Percentiles rank a stretch among this genome's conserved stretches.
These are phyloP conservation scores for Plodia interpunctella DNA, from an alignment of 1,140 invertebrate species.

Conservation along the genomic window DNA sequence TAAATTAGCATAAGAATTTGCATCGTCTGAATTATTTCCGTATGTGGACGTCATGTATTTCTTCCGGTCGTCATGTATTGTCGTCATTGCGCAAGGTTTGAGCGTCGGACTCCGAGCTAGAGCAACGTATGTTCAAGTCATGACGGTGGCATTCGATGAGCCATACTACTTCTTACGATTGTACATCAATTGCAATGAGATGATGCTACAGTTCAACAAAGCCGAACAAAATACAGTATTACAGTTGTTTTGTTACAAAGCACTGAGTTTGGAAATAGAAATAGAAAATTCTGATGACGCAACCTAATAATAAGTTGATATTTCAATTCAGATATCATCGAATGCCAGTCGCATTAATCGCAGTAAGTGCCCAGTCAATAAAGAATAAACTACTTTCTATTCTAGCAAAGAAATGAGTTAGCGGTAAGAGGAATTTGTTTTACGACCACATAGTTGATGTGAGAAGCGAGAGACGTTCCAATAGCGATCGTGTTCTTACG, in stretches of 20 bases:
- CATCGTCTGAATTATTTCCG: conserved; percentile 24
- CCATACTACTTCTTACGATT: neutral
- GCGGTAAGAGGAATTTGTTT: conserved; percentile 12
- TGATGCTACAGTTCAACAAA: neutral
- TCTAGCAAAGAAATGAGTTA: conserved; percentile 10
- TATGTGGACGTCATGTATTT: conserved; percentile 19
- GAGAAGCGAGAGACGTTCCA: conserved; percentile 2
- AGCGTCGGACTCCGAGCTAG: conserved; percentile 12
- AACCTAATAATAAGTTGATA: neutral
- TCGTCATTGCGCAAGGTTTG: conserved; percentile 22
- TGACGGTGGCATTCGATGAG: neutral
- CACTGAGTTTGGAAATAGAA: neutral
- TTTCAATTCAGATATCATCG: neutral
- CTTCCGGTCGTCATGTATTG: conserved; percentile 17
- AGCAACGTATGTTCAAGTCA: conserved; percentile 9
- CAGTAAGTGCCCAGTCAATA: conserved; percentile 4
- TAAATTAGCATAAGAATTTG: conserved; percentile 16
- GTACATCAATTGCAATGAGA: neutral
- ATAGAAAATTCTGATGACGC: neutral
- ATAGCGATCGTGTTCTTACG: neutral
- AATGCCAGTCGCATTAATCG: conserved; percentile 10
- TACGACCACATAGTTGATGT: conserved; percentile 12
- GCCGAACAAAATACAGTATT: neutral
- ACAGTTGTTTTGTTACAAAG: neutral
- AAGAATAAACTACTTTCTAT: conserved; percentile 15